A percentile compares a stretch with the other conserved stretches of the same genome.
phyloP scores from a whole-genome alignment of 2,888 invertebrate species.

The Andrena haemorrhoa region DNA sequence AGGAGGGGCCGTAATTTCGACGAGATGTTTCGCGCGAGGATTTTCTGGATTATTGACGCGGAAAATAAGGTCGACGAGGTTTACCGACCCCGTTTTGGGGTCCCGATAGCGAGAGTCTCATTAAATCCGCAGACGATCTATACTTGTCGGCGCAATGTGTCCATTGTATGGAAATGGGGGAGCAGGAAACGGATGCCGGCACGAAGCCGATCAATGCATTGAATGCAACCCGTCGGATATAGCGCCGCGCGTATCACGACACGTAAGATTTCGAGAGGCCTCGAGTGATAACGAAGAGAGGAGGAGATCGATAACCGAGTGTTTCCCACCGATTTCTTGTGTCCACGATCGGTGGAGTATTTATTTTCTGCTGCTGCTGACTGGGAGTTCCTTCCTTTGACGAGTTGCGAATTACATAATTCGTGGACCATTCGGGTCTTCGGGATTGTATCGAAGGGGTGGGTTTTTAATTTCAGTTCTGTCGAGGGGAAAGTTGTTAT shows the following conservation, averaged over 20 bases:
- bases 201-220: slow-evolving; percentile 18
- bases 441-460: no score
- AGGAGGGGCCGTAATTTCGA: slow-evolving; percentile 18
- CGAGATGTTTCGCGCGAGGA: slow-evolving; percentile 31
- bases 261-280: slow-evolving; percentile 1
- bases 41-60: slow-evolving; percentile 55
- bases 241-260: slow-evolving; percentile 21
- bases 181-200: slow-evolving; percentile 58
- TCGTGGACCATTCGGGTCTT: no score
- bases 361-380: no score
- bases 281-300: slow-evolving; percentile 5
- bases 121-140: slow-evolving; percentile 61
- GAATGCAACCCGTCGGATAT: slow-evolving; percentile 27
- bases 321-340: not conserved
- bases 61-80: slow-evolving; percentile 60
- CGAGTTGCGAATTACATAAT: no score
- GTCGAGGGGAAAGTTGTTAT: no score
- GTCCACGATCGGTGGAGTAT: not conserved
- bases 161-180: slow-evolving; percentile 64
- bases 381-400: no score
- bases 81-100: slow-evolving; percentile 48
- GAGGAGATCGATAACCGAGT: not conserved
- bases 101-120: slow-evolving; percentile 55
- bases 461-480: no score
- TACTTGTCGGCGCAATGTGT: slow-evolving; percentile 38